Conservation (phyloP, 2,797 vertebrate species). For the Limosa lapponica region DNA sequence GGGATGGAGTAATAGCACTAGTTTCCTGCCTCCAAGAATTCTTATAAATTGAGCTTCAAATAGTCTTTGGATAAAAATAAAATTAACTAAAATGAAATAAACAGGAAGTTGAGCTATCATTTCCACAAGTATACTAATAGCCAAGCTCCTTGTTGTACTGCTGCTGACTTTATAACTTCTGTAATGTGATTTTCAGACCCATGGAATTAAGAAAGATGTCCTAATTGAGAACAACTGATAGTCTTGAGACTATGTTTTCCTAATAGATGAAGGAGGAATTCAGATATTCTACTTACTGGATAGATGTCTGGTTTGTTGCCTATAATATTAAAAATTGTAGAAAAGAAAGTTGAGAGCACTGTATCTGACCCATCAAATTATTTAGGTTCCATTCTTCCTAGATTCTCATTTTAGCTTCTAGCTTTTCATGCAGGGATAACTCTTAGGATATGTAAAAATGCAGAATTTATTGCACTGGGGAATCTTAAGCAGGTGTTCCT, state of each 20-base stretch:
- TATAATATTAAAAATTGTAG: neutral
- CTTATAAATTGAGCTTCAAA: neutral
- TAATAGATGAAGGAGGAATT: neutral
- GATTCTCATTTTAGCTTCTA: neutral
- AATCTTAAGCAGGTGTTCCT: neutral
- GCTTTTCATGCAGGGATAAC: neutral
- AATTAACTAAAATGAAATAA: neutral
- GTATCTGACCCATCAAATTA: neutral
- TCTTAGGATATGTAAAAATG: neutral
- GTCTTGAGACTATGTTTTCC: neutral
- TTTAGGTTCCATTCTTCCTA: neutral
- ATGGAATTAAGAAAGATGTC: neutral
- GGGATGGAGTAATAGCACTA: neutral
- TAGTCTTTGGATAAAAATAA: neutral
- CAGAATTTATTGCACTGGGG: neutral
- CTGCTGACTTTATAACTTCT: neutral
- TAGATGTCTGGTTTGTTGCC: neutral
- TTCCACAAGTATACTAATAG: neutral
- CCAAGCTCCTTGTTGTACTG: neutral
- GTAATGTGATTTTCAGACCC: neutral
- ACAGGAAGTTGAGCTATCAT: neutral
- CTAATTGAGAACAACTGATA: neutral
- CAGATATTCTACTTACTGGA: neutral
- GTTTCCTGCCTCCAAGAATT: neutral
- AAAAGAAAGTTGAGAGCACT: neutral